Evolutionary conservation across 2,113 vertebrate genomes (phyloP), one percentile per base, ranked within the genome.

Genomic region (Chaenogobius annularis): DNA sequence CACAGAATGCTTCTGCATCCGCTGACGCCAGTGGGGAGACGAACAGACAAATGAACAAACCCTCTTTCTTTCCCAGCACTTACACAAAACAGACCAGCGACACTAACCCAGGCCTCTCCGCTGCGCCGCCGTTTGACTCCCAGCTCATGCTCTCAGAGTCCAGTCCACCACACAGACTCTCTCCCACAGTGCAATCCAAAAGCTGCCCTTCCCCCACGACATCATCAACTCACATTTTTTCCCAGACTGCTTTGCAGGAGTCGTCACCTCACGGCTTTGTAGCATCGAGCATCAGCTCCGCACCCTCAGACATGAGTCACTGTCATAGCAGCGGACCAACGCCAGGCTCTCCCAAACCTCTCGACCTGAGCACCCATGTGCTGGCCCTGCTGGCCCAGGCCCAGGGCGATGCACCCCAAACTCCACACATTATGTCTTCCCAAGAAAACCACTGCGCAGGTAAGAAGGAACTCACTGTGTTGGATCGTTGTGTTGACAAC

Each of bases 331-430:
- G 70, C 22, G 74, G 78, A 47, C 75, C 79, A 37, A 72, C 79
- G 52, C 72, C 89, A n/a, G 85, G 85, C 77, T 91, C 89, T 26
- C 90, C 90, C 0, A 91, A 90, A 74, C 91, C 91, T 62, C 88
- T 91, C 10, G 91, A 92, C 85, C 89, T 92, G 54, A 92, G 91
- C 79, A 91, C 88, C 79, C 88, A 87, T 22, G 89, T 91, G 20
- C 75, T 90, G 69, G 89, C 90, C 31, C 83, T 90, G 73, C 82
- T 90, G 0, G 82, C 88, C 23, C 88, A 77, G 35, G 86, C 83
- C 35, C 89, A 78, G 26, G 87, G 64, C 31, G 90, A 89, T 43
- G 67, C 75, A 66, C 48, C 78, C 79, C 23, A 79, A 81, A 52
- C 68, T 61, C 22, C 72, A 66, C 62, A n/a, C 48, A 73, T 68